phyloP scores from a whole-genome alignment of 2,113 vertebrate genomes.

The Cygnus buccinator region DNA sequence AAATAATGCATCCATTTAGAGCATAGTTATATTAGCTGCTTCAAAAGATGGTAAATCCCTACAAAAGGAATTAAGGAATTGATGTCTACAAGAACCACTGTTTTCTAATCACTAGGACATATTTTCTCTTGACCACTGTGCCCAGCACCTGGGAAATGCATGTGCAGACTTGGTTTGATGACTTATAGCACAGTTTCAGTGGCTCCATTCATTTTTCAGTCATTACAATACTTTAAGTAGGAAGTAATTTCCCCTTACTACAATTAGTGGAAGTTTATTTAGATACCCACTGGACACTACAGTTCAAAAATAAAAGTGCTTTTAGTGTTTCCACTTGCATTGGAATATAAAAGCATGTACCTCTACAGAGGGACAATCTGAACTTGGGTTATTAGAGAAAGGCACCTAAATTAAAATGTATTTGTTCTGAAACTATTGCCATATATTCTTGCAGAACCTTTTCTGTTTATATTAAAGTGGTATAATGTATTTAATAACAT shows the following conservation, averaged over 20 bases:
- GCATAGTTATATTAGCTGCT: not conserved
- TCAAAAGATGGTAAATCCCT: not conserved
- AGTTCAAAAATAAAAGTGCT: not conserved
- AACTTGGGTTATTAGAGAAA: not conserved
- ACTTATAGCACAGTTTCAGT: not conserved
- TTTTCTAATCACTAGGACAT: not conserved
- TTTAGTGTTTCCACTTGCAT: not conserved
- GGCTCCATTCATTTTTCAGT: not conserved
- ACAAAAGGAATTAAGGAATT: not conserved
- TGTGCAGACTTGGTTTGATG: not conserved
- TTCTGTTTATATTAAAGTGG: not conserved
- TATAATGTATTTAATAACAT: not conserved
- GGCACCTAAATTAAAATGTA: not conserved
- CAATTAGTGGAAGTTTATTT: not conserved
- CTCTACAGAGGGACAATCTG: not conserved
- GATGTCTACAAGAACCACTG: not conserved
- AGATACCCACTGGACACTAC: not conserved
- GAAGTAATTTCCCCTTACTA: not conserved
- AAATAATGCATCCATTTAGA: not conserved
- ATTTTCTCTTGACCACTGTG: conserved; percentile 11
- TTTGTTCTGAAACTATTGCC: not conserved
- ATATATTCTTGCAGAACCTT: not conserved
- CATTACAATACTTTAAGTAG: not conserved
- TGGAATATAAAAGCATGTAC: not conserved
- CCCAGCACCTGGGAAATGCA: conserved; percentile 2